phyloP scores from a whole-genome alignment of 2,113 vertebrate species.

The Smithornis capensis region DNA sequence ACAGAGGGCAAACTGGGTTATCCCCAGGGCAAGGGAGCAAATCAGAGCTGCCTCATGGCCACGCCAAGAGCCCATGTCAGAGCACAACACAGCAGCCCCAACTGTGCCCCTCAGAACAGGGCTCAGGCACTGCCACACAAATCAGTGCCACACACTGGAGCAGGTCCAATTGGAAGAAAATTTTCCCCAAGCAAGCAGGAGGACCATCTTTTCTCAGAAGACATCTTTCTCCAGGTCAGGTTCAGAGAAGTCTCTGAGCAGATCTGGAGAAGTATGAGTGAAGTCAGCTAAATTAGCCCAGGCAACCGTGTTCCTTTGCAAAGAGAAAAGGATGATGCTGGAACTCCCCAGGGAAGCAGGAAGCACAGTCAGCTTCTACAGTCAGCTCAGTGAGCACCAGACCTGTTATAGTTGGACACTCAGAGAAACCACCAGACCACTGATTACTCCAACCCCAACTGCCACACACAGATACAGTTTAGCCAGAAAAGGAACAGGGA shows the following conservation, averaged over 20 bases:
- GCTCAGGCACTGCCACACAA: too few species aligned
- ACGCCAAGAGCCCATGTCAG: rapidly evolving
- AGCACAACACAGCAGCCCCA: background rate
- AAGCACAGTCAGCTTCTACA: background rate
- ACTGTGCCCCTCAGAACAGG: too few species aligned
- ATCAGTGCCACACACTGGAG: background rate
- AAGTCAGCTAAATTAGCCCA: background rate
- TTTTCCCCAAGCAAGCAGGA: background rate
- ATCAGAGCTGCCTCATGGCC: background rate
- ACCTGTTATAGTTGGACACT: background rate
- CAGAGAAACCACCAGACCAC: background rate
- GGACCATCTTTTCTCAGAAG: background rate
- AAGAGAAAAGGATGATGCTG: background rate
- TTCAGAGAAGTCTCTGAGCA: background rate
- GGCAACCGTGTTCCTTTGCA: background rate
- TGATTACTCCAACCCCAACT: background rate
- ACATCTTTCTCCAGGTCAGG: background rate
- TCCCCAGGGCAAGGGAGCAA: background rate
- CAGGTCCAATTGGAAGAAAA: background rate
- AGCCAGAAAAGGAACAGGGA: background rate
- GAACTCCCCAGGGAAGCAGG: background rate
- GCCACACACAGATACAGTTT: background rate
- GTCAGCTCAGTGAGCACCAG: background rate
- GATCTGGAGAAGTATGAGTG: background rate
- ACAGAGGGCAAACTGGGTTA: background rate